Percentiles rank a stretch among this genome's conserved stretches.
These are phyloP conservation scores for Auanema sp. DNA, from an alignment of 2,888 invertebrate species.

Conservation along the genomic window DNA sequence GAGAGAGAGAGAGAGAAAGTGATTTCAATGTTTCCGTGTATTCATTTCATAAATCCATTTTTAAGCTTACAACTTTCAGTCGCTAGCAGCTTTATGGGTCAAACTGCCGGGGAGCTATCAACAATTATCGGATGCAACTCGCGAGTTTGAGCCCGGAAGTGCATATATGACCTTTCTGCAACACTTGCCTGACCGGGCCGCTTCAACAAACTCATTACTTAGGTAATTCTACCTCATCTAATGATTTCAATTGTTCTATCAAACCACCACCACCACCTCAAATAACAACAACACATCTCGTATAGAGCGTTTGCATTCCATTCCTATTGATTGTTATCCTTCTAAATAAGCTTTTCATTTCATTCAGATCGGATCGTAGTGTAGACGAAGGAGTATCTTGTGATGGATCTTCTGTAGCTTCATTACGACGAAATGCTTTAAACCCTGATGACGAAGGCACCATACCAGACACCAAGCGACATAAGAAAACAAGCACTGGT, in stretches of 20 bases:
- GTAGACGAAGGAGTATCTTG: slow-evolving; percentile 47
- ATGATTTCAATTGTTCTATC: too few species aligned
- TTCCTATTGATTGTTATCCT: too few species aligned
- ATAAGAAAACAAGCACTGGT: slow-evolving; percentile 50
- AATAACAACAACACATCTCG: too few species aligned
- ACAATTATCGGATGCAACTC: slow-evolving; percentile 66
- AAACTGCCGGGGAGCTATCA: slow-evolving; percentile 56
- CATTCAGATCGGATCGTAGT: slow-evolving; percentile 43
- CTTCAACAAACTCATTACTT: slow-evolving; percentile 55
- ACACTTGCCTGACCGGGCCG: slow-evolving; percentile 63
- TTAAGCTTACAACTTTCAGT: slow-evolving; percentile 28
- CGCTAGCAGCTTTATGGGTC: slow-evolving; percentile 56
- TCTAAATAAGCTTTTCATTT: too few species aligned
- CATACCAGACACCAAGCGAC: slow-evolving; percentile 50
- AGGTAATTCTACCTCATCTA: slow-evolving; percentile 24
- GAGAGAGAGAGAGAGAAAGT: too few species aligned
- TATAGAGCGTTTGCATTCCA: too few species aligned
- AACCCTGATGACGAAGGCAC: slow-evolving; percentile 57
- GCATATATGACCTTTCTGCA: slow-evolving; percentile 70
- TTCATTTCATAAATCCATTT: neutral
- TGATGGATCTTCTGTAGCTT: slow-evolving; percentile 44
- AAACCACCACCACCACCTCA: too few species aligned
- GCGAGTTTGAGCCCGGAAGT: slow-evolving; percentile 69
- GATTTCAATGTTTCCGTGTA: neutral
- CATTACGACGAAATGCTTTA: slow-evolving; percentile 56